Evolutionary conservation across 92 coral and sea anemone species (phyloP).

Genomic region (Palythoa caribaeorum): DNA sequence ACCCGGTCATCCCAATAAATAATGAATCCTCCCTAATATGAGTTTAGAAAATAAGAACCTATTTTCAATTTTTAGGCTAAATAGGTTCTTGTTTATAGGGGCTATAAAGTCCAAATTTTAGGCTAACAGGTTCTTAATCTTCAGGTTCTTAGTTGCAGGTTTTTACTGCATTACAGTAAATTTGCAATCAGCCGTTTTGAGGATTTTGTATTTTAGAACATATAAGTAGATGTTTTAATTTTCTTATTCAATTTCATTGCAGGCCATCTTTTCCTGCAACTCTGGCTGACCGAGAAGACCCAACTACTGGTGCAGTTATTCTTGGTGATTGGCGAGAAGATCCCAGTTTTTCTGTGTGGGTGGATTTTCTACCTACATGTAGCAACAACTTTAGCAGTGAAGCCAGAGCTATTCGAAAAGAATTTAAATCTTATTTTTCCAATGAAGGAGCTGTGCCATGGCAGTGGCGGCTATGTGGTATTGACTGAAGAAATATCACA

Average conservation of each 20-base stretch:
- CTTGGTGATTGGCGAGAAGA: conserved; percentile 56
- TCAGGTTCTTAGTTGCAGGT: no score
- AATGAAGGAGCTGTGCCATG: conserved; percentile 58
- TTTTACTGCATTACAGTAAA: neutral
- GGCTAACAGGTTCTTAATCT: no score
- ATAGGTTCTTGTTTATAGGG: no score
- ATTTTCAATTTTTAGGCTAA: no score
- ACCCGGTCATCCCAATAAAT: no score
- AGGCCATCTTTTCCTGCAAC: conserved; percentile 7
- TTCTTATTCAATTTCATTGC: neutral
- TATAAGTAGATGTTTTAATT: neutral
- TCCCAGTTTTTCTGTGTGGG: conserved; percentile 28
- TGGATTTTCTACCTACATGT: conserved; percentile 38
- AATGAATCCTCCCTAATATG: no score
- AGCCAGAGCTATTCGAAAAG: conserved; percentile 53
- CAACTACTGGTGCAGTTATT: conserved; percentile 42
- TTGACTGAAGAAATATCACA: neutral
- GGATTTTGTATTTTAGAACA: neutral
- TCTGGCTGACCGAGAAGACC: conserved; percentile 50
- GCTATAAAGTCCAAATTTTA: no score
- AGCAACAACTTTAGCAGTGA: conserved; percentile 32
- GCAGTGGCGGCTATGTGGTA: conserved; percentile 53
- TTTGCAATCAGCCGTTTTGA: neutral
- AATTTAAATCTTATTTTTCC: conserved; percentile 45
- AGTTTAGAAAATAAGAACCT: no score